Base-by-base conservation (phyloP, 1,140 invertebrate species). In the Drosophila miranda region DNA sequence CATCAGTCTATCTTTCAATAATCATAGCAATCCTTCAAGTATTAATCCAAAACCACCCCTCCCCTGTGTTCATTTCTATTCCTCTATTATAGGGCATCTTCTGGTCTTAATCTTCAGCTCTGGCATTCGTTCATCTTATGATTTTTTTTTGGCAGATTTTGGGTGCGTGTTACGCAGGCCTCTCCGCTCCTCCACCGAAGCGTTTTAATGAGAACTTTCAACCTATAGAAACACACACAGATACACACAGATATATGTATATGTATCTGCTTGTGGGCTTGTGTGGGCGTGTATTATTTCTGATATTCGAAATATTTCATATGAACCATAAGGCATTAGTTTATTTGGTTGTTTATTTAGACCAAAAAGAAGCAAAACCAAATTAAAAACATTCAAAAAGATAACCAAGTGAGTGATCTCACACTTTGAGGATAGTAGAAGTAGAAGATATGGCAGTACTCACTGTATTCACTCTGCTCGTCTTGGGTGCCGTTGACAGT, bases 401-500 rank as follows among this genome's bases (percentile, higher is more conserved):
- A 8, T 3, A 8, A 0, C 28, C 41, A 49, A 28, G 26, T 56
- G 50, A 56, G 26, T 67, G 55, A 55, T 64, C 34, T 19, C 23
- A 4, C 60, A 66, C 64, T 68, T 68, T 66, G 61, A 68, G 66
- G 64, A 5, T 14, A 4, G 23, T 14, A 4, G 23, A 26, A 26
- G 23, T 5, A 26, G 5, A 26, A 26, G 23, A 26, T 26, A 26
- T 26, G 6, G 28, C 7, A 28, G 16, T 90, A 96, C 95, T 96
- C 90, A 96, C 95, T 96, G 93, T 95, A 95, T 91, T 95, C 93
- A 90, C 95, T 95, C 77, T 92, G 93, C 90, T 94, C 94, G 86
- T 96, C 94, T 80, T 92, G 93, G 84, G 95, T 95, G 55, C 95
- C 95, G 91, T 95, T 95, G 89, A 96, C 95, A 66, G 94, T 95